These are phyloP conservation scores for Cydia splendana DNA, from an alignment of 1,140 invertebrate species.

Conservation along the genomic window DNA sequence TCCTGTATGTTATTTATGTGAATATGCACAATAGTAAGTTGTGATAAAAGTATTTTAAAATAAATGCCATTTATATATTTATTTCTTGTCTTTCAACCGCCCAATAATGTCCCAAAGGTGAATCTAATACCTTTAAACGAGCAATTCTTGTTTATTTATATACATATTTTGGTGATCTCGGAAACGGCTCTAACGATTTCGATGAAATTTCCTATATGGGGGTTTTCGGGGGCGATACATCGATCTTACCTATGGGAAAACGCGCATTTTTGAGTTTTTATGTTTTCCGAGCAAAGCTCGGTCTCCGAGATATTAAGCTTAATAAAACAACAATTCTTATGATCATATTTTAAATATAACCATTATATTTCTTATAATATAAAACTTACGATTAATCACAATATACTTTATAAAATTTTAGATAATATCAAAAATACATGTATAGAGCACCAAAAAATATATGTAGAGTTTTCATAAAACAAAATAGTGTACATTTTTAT, in stretches of 20 bases:
- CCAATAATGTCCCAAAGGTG: not conserved
- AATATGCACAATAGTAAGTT: conserved; percentile 34
- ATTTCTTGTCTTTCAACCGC: conserved; percentile 7
- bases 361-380: not conserved
- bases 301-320: not conserved
- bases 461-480: not conserved
- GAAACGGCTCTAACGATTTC: too few species aligned
- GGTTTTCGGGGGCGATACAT: too few species aligned
- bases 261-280: too few species aligned
- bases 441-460: not conserved
- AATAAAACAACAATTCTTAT: conserved; percentile 19
- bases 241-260: too few species aligned
- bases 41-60: conserved; percentile 38
- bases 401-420: not conserved
- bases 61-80: conserved; percentile 38
- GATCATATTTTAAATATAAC: conserved; percentile 7
- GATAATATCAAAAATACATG: not conserved
- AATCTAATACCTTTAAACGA: too few species aligned
- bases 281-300: too few species aligned
- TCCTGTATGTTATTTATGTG: conserved; percentile 32
- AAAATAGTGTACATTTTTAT: not conserved
- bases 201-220: too few species aligned
- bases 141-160: too few species aligned
- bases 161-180: too few species aligned
- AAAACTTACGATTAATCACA: not conserved